Conservation (phyloP, 2,797 vertebrate species). For the Tenualosa thibaudeaui region DNA sequence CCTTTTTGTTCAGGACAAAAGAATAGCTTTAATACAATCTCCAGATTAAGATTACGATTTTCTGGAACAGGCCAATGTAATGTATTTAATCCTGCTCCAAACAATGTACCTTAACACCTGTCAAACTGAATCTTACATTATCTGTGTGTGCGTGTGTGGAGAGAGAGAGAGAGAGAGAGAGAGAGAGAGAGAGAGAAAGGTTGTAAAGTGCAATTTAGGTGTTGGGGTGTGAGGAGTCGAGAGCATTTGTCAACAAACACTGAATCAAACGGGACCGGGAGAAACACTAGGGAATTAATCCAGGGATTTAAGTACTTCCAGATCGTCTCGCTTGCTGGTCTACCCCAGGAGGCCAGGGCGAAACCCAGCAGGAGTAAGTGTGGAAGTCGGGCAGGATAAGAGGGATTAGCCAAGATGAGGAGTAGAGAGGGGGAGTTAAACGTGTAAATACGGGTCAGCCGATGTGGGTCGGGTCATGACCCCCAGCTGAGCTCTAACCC, state of each 20-base stretch:
- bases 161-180: too few relatives aligned
- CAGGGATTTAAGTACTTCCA: slow-evolving; percentile 2
- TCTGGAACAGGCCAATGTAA: neutral
- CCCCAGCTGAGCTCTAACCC: neutral
- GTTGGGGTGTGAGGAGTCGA: neutral
- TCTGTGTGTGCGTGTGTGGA: neutral
- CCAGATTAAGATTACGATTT: slow-evolving; percentile 1
- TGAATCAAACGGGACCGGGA: neutral
- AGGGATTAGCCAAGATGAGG: neutral
- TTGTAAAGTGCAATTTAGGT: neutral
- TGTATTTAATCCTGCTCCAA: neutral
- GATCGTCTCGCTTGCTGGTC: slow-evolving; percentile 1
- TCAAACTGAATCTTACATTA: neutral
- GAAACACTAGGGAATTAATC: slow-evolving; percentile 14
- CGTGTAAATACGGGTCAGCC: neutral
- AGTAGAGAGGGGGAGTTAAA: neutral
- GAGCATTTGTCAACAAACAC: slow-evolving; percentile 18
- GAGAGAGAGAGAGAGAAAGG: neutral
- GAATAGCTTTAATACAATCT: neutral
- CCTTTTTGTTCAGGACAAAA: neutral
- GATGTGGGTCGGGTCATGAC: neutral
- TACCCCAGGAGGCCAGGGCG: neutral
- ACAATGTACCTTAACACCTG: slow-evolving; percentile 8
- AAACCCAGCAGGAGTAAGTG: slow-evolving; percentile 22
- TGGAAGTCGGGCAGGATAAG: slow-evolving; percentile 19